phyloP scores from a whole-genome alignment of 2,797 vertebrate species.

The Pempheris klunzingeri region DNA sequence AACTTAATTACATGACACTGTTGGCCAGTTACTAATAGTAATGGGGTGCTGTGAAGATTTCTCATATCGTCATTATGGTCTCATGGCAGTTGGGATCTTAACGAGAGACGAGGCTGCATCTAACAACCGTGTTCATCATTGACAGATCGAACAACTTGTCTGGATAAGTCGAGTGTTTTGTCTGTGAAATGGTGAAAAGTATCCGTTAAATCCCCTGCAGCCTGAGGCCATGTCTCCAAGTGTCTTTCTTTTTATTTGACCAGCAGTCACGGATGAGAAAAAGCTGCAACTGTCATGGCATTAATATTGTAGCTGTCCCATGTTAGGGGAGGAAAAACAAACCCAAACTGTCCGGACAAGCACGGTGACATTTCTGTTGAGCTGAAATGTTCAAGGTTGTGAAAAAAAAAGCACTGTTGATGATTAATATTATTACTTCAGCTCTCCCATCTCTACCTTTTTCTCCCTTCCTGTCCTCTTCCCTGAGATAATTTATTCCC shows the following conservation, averaged over 20 bases:
- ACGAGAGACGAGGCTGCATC: too few species aligned
- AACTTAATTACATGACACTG: background rate
- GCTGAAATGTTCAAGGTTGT: background rate
- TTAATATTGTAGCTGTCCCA: background rate
- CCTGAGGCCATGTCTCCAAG: too few species aligned
- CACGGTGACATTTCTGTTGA: too few species aligned
- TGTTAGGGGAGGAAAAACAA: too few species aligned
- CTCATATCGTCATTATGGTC: background rate
- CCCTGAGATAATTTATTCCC: background rate
- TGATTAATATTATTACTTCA: background rate
- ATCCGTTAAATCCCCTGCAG: too few species aligned
- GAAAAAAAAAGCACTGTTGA: too few species aligned
- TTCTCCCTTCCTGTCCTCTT: background rate
- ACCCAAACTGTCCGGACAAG: too few species aligned
- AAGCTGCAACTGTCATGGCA: background rate
- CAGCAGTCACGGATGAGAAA: background rate
- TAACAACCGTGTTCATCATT: too few species aligned
- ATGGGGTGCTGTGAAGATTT: background rate
- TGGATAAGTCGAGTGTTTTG: background rate
- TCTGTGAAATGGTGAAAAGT: background rate
- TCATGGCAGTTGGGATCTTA: background rate
- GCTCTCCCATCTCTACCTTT: background rate
- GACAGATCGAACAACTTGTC: background rate
- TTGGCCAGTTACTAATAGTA: background rate
- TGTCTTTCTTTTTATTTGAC: background rate